Conservation (phyloP, 1,140 invertebrate genomes). For the Ylistrum balloti region DNA sequence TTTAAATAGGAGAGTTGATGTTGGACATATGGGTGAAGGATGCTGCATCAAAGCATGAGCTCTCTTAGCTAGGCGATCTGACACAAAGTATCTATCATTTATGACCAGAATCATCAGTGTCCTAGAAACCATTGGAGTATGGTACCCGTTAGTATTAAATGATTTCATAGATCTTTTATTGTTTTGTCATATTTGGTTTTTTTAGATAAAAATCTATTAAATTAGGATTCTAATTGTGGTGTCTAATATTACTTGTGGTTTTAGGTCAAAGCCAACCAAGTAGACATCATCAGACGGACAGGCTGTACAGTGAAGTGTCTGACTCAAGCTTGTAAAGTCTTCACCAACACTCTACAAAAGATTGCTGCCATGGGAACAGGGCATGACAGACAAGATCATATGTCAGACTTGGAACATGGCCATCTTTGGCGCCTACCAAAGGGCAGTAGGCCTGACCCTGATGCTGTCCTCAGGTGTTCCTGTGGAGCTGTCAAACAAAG, state of each 20-base stretch:
- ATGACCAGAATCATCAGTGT: too few species aligned
- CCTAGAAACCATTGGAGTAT: too few species aligned
- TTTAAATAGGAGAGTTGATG: too few species aligned
- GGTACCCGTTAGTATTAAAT: too few species aligned
- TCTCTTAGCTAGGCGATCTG: too few species aligned
- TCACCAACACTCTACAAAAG: conserved; percentile 25
- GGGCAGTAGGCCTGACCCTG: not conserved
- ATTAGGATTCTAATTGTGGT: too few species aligned
- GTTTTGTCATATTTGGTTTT: too few species aligned
- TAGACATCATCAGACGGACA: not conserved
- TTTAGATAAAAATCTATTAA: too few species aligned
- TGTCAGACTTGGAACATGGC: not conserved
- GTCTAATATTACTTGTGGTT: not conserved
- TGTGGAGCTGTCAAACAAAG: conserved; percentile 9
- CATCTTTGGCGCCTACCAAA: not conserved
- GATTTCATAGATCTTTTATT: too few species aligned
- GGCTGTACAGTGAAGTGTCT: not conserved
- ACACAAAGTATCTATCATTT: too few species aligned
- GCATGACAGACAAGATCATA: not conserved
- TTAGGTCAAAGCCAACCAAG: not conserved
- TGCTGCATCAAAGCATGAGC: too few species aligned
- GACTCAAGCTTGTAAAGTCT: not conserved
- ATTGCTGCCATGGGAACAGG: not conserved
- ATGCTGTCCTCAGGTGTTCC: not conserved
- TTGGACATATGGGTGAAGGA: too few species aligned